These are phyloP conservation scores for Elephas maximus DNA, from an alignment of 2,113 vertebrate genomes.

Conservation along the genomic window DNA sequence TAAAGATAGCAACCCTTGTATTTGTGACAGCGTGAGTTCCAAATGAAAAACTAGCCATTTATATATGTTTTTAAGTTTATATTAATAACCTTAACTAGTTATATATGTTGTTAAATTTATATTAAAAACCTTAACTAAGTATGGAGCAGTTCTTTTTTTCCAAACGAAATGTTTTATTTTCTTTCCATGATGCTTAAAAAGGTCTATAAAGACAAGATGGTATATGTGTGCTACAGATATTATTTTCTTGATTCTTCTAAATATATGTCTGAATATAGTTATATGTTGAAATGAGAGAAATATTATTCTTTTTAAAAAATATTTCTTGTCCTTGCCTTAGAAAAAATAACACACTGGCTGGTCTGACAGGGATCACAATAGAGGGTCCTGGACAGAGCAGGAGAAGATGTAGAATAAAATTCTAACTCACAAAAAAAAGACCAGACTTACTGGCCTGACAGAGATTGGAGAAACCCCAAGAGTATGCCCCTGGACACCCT, in stretches of 20 bases:
- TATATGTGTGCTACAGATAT: conserved; percentile 34
- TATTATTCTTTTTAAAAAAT: not conserved
- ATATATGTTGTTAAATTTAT: conserved; percentile 25
- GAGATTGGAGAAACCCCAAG: too few relatives aligned
- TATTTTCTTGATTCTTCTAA: conserved; percentile 44
- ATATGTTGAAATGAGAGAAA: conserved; percentile 26
- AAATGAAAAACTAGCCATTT: conserved; percentile 19
- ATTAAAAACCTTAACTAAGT: conserved; percentile 58
- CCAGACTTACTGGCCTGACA: too few relatives aligned
- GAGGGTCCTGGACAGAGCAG: too few relatives aligned
- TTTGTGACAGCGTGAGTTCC: not conserved
- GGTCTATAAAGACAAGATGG: conserved; percentile 1
- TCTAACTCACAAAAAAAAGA: too few relatives aligned
- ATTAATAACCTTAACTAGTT: conserved; percentile 51
- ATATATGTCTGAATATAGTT: conserved; percentile 3
- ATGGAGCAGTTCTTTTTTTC: conserved; percentile 43
- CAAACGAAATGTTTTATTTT: conserved; percentile 34
- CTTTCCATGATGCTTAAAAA: conserved; percentile 32
- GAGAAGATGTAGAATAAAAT: too few relatives aligned
- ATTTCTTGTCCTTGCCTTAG: not conserved
- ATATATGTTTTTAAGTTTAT: conserved; percentile 12
- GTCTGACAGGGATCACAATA: too few relatives aligned
- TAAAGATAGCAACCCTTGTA: conserved; percentile 17
- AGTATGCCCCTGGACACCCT: too few relatives aligned
- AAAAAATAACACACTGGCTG: not conserved